These are phyloP conservation scores for Montipora efflorescens DNA, from an alignment of 64 coral and sea anemone genomes.

Conservation along the genomic window DNA sequence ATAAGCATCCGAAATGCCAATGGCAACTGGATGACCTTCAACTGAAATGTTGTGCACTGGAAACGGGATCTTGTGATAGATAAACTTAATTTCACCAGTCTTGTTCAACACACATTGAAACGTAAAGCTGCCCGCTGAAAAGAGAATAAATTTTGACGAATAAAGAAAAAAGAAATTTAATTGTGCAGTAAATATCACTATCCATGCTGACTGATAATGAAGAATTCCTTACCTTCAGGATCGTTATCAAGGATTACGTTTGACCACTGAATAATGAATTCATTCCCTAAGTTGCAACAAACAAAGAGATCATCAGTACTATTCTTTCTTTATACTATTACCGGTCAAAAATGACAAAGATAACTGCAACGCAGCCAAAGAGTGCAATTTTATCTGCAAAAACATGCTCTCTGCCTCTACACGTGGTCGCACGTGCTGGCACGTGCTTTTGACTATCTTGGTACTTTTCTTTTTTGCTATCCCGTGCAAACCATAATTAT, in stretches of 20 bases:
- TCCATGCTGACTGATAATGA: background rate
- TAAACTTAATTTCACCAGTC: conserved; percentile 33
- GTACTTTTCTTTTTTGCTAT: too few relatives aligned
- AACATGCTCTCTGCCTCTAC: too few relatives aligned
- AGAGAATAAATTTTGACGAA: background rate
- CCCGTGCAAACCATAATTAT: too few relatives aligned
- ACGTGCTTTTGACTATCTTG: too few relatives aligned
- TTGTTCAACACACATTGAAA: conserved; percentile 38
- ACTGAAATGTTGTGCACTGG: conserved; percentile 10
- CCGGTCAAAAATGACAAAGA: too few relatives aligned
- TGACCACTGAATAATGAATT: conserved; percentile 33
- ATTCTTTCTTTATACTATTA: too few relatives aligned
- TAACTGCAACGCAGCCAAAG: too few relatives aligned
- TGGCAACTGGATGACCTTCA: background rate
- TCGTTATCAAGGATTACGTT: conserved; percentile 1
- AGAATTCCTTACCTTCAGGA: conserved; percentile 3
- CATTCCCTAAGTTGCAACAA: background rate
- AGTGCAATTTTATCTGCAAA: too few relatives aligned
- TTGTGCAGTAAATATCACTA: too few relatives aligned
- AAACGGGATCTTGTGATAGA: conserved; percentile 43
- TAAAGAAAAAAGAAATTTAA: background rate
- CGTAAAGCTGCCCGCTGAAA: conserved; percentile 23
- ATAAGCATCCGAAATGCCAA: conserved; percentile 47
- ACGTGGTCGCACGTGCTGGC: too few relatives aligned
- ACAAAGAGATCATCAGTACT: background rate